These are phyloP conservation scores for Lynx canadensis DNA, from an alignment of 2,113 vertebrate species.

Conservation along the genomic window DNA sequence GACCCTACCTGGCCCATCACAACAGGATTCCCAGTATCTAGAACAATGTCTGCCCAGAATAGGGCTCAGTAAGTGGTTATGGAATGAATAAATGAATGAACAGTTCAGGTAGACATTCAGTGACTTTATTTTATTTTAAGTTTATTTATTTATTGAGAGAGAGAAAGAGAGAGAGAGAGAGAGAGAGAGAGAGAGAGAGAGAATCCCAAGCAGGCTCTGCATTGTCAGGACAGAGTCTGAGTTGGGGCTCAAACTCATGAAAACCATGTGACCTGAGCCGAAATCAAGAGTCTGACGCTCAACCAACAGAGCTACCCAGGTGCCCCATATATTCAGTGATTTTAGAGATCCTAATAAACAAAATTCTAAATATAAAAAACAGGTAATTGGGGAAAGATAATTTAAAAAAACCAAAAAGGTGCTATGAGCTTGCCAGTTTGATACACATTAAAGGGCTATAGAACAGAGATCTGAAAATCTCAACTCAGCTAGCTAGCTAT, in stretches of 20 bases:
- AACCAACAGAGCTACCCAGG: too few relatives aligned
- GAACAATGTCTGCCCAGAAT: neutral
- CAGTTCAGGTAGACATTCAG: neutral
- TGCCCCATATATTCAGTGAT: neutral
- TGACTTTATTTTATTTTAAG: neutral
- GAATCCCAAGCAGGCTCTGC: too few relatives aligned
- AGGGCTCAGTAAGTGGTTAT: neutral
- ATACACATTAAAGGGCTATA: neutral
- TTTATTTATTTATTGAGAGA: too few relatives aligned
- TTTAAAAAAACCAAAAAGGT: slow-evolving; percentile 28
- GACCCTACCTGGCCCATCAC: neutral
- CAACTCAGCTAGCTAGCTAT: neutral
- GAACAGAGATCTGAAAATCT: neutral
- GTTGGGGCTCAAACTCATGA: too few relatives aligned
- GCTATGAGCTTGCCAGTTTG: neutral
- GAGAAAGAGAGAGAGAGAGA: too few relatives aligned
- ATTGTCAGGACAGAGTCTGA: too few relatives aligned
- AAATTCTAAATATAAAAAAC: neutral
- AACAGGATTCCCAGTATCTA: neutral
- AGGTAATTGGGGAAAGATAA: neutral
- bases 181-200: too few relatives aligned
- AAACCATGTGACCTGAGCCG: too few relatives aligned
- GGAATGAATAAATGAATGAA: neutral
- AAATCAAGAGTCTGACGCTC: too few relatives aligned
- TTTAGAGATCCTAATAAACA: neutral